These are phyloP conservation scores for Nesometra sesokonis DNA, from an alignment of 35 echinoderm and acorn worm genomes.

Conservation along the genomic window DNA sequence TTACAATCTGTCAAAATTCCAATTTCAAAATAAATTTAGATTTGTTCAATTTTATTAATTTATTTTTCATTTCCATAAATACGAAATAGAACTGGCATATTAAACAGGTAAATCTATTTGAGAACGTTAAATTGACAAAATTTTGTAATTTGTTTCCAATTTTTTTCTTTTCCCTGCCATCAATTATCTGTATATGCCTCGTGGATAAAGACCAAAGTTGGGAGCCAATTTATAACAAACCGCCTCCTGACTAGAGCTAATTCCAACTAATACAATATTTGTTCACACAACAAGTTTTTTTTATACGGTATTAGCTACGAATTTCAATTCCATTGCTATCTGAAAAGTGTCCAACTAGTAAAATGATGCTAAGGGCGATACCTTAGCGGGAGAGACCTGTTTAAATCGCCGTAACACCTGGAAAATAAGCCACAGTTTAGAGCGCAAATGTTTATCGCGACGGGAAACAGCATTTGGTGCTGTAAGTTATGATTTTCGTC, in stretches of 20 bases:
- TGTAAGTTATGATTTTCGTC: background rate
- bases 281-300: background rate
- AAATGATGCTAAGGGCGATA: background rate
- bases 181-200: too few relatives aligned
- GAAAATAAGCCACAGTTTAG: background rate
- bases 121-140: too few relatives aligned
- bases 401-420: background rate
- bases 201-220: too few relatives aligned
- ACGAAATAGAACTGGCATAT: too few relatives aligned
- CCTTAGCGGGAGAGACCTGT: background rate
- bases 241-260: background rate
- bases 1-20: too few relatives aligned
- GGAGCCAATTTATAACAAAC: too few relatives aligned
- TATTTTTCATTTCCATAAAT: too few relatives aligned
- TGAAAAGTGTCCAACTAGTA: background rate
- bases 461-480: background rate
- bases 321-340: background rate
- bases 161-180: too few relatives aligned
- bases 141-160: too few relatives aligned
- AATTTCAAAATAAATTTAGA: too few relatives aligned
- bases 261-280: background rate
- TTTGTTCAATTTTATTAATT: too few relatives aligned
- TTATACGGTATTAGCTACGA: background rate
- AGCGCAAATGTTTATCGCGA: background rate
- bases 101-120: too few relatives aligned